Evolutionary conservation across 1,140 invertebrate genomes (phyloP).

Genomic region (Neotoxoptera formosana): DNA sequence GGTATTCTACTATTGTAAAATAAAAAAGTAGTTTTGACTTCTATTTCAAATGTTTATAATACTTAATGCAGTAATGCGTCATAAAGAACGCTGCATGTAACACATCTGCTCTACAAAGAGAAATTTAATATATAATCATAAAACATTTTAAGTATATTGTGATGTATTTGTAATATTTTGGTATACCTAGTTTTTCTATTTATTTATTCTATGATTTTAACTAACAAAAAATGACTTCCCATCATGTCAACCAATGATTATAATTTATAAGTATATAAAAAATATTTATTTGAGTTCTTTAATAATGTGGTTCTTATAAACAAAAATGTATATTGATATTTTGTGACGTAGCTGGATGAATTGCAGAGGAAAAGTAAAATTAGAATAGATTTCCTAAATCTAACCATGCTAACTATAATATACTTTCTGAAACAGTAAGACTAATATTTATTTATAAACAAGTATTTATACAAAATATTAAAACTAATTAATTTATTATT

Average conservation of each 20-base stretch:
- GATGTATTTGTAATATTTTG: not conserved
- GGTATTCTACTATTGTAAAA: not conserved
- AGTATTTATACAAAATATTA: not conserved
- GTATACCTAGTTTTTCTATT: not conserved
- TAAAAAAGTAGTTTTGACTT: not conserved
- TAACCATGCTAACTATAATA: not conserved
- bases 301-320: not conserved
- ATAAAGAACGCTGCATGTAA: not conserved
- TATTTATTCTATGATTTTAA: not conserved
- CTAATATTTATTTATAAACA: not conserved
- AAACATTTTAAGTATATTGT: not conserved
- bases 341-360: not conserved
- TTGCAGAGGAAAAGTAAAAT: not conserved
- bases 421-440: not conserved
- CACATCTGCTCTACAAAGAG: not conserved
- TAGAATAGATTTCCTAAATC: not conserved
- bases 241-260: not conserved
- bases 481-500: not conserved
- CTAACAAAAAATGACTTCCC: not conserved
- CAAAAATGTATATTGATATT: not conserved
- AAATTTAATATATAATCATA: slow-evolving; percentile 11
- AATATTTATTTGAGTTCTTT: not conserved
- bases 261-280: not conserved
- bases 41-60: not conserved
- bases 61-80: not conserved